A percentile compares a stretch with the other conserved stretches of the same genome.
Evolutionary conservation across 2,797 vertebrate species (phyloP).

Genomic region (Coendou prehensilis): DNA sequence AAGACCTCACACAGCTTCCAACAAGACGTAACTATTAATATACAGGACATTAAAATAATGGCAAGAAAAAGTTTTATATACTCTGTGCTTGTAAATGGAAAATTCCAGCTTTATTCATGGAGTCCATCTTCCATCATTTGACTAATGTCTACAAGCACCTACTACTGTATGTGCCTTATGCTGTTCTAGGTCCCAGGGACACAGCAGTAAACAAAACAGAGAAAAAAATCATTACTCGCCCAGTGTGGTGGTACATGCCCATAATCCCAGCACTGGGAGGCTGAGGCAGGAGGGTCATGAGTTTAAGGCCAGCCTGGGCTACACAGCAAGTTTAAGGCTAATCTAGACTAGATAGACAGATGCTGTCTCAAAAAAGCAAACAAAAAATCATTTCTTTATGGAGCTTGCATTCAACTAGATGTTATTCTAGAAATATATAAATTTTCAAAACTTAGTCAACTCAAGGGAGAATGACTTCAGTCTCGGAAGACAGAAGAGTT

Average conservation of each 20-base stretch:
- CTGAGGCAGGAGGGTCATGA: neutral
- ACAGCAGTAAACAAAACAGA: neutral
- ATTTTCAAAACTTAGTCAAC: neutral
- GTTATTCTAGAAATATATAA: neutral
- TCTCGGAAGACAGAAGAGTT: neutral
- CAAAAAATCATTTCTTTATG: neutral
- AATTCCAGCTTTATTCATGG: neutral
- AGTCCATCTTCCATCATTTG: neutral
- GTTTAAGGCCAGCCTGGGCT: neutral
- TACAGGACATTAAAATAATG: constrained; percentile 43
- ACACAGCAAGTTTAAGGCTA: neutral
- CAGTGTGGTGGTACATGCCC: neutral
- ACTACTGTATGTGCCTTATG: neutral
- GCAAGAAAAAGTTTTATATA: neutral
- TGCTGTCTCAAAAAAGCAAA: neutral
- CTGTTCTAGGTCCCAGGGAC: neutral
- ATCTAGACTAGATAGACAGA: neutral
- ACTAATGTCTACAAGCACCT: neutral
- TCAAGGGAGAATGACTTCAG: neutral
- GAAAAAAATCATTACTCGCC: neutral
- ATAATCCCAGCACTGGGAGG: neutral
- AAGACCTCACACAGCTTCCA: neutral
- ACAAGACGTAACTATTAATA: neutral
- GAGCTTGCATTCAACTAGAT: neutral
- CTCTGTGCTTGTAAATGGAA: neutral